Evolutionary conservation across 2,888 invertebrate species (phyloP).

Genomic region (Prosopocoilus inquinatus): DNA sequence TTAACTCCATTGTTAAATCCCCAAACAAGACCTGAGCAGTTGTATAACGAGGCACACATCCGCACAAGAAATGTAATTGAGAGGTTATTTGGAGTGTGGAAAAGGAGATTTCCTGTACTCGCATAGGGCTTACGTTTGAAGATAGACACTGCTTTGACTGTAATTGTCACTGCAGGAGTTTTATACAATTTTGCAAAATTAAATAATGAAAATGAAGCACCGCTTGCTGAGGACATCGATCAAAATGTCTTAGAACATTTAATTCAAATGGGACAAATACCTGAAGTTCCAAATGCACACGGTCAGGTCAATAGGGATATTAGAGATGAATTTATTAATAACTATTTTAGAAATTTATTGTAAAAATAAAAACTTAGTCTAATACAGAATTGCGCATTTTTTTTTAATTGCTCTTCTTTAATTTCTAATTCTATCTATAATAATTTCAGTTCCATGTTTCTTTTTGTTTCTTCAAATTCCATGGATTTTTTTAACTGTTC

Average conservation of each 20-base stretch:
- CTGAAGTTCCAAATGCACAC: constrained; percentile 1
- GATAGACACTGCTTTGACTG: constrained; percentile 25
- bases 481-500: background rate
- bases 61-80: constrained; percentile 31
- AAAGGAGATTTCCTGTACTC: constrained; percentile 21
- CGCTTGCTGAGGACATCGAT: background rate
- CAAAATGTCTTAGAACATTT: background rate
- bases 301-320: background rate
- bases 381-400: too few relatives aligned
- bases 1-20: constrained; percentile 14
- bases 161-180: constrained; percentile 33
- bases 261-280: constrained; percentile 4
- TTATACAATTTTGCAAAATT: constrained; percentile 26
- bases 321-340: constrained; percentile 1
- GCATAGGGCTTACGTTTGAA: constrained; percentile 17
- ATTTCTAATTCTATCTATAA: too few relatives aligned
- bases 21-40: constrained; percentile 1
- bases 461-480: too few relatives aligned
- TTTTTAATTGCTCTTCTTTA: too few relatives aligned
- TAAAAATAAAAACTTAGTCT: background rate
- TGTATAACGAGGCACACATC: constrained; percentile 26
- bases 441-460: too few relatives aligned
- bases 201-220: constrained; percentile 5
- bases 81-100: constrained; percentile 16
- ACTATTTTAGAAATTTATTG: background rate